phyloP scores from a whole-genome alignment of 2,113 vertebrate genomes.

The Neogobius melanostomus region DNA sequence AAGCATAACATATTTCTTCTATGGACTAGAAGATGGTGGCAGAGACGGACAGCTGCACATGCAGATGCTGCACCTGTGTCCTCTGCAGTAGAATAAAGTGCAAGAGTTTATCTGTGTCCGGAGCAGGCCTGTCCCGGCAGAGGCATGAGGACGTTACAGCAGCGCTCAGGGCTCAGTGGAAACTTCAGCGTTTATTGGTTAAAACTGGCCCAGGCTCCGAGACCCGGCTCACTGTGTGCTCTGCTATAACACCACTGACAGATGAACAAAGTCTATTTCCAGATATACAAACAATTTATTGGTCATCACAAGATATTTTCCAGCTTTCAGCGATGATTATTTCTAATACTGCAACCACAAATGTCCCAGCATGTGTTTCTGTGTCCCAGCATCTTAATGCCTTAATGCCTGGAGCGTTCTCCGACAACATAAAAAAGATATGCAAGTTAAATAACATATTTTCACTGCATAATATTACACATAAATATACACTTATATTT shows the following conservation, averaged over 20 bases:
- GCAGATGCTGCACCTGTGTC: constrained; percentile 2
- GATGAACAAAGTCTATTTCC: constrained; percentile 33
- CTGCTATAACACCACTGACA: constrained; percentile 30
- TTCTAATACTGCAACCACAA: constrained; percentile 49
- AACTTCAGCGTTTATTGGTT: constrained; percentile 47
- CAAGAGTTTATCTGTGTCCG: background rate
- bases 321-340: constrained; percentile 52
- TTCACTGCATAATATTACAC: constrained; percentile 75
- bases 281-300: constrained; percentile 75
- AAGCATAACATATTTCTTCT: background rate
- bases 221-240: constrained; percentile 16
- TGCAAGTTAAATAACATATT: constrained; percentile 72
- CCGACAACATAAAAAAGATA: constrained; percentile 40
- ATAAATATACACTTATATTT: constrained; percentile 77
- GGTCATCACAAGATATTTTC: constrained; percentile 62
- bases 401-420: constrained; percentile 19
- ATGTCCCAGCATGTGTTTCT: constrained; percentile 49
- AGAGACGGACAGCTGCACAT: background rate
- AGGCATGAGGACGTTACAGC: constrained; percentile 14
- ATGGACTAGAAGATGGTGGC: background rate
- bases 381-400: constrained; percentile 24
- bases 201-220: constrained; percentile 11
- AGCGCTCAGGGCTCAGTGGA: constrained; percentile 29
- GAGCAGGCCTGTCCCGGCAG: background rate
- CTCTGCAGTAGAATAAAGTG: background rate